Base-by-base conservation (phyloP, 2,113 vertebrate species). In the Ornithorhynchus anatinus region DNA sequence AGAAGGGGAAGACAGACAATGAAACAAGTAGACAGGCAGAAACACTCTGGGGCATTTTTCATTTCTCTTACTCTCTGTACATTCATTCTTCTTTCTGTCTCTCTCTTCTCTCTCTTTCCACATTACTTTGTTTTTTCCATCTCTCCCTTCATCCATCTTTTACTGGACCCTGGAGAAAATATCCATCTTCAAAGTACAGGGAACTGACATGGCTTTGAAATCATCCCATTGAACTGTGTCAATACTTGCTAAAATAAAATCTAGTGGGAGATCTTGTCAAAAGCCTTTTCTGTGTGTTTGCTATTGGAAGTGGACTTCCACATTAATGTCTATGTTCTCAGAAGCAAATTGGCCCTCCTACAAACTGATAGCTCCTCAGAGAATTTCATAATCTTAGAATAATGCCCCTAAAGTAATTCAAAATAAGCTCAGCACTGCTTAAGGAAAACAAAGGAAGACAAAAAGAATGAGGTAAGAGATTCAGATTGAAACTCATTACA, bases 391-490 rank as follows among this genome's bases (percentile, higher is more conserved):
- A 72, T 6, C 25, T 86, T 72, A 60, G 52, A 33, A 60, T 62
- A 75, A 50, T 53, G 25, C 44, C 35, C 44, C 36, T 42, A 47
- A 38, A 80, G 54, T 42, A 52, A 32, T 68, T 73, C 59, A 37
- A 7, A 39, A 69, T 80, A 63, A 35, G 69, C 40, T 50, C 43
- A 64, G 56, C 22, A 12, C 77, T 12, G 0, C 75, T 72, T 72
- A 81, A 67, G 68, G 74, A 43, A 79, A 86, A 60, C 35, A 81
- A 72, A 66, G 13, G 43, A 64, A 75, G 67, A 52, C 4, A 25
- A 44, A 22, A 11, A 60, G 3, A 43, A 48, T 72, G 42, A 64
- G 35, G 16, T 59, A 32, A 74, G 27, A 7, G 59, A 57, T 37
- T 7, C 45, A 52, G 59, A 13, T 27, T 23, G 45, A 83, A 70